Percentiles rank a stretch among this genome's conserved stretches.
Conservation (phyloP, 2,888 invertebrate genomes). For the Hypomecis punctinalis region DNA sequence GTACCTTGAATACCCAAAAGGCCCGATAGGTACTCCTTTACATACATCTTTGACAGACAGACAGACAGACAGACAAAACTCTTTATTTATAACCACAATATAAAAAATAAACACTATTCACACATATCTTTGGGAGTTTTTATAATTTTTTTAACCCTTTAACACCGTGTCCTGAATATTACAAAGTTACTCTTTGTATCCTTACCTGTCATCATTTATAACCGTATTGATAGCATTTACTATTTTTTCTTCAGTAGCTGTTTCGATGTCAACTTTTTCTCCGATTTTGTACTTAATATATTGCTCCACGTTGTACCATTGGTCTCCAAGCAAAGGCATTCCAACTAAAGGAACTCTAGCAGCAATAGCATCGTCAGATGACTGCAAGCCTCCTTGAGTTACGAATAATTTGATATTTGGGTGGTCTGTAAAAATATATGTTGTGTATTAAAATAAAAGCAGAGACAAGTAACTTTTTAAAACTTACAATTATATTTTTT, state of each 20-base stretch:
- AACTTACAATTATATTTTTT: too few species aligned
- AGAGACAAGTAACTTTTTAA: too few species aligned
- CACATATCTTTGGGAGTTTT: too few species aligned
- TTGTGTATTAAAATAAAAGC: not conserved
- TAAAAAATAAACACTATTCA: too few species aligned
- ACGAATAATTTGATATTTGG: conserved; percentile 76
- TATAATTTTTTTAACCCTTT: too few species aligned
- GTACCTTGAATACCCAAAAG: too few species aligned
- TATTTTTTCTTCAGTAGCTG: conserved; percentile 50
- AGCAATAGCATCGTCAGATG: conserved; percentile 69
- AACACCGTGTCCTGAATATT: too few species aligned
- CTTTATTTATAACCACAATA: too few species aligned
- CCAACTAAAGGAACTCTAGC: conserved; percentile 69
- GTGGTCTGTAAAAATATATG: conserved; percentile 51
- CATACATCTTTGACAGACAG: too few species aligned
- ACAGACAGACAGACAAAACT: too few species aligned
- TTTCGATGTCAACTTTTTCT: conserved; percentile 53
- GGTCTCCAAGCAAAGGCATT: conserved; percentile 70
- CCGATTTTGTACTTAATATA: conserved; percentile 58
- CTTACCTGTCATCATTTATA: conserved; percentile 43
- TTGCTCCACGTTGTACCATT: conserved; percentile 63
- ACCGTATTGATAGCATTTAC: conserved; percentile 45
- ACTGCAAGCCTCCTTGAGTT: conserved; percentile 76
- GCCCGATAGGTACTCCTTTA: too few species aligned
- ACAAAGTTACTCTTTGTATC: too few species aligned